Base-by-base conservation (phyloP, 2,113 vertebrate genomes). In the Saccopteryx bilineata region DNA sequence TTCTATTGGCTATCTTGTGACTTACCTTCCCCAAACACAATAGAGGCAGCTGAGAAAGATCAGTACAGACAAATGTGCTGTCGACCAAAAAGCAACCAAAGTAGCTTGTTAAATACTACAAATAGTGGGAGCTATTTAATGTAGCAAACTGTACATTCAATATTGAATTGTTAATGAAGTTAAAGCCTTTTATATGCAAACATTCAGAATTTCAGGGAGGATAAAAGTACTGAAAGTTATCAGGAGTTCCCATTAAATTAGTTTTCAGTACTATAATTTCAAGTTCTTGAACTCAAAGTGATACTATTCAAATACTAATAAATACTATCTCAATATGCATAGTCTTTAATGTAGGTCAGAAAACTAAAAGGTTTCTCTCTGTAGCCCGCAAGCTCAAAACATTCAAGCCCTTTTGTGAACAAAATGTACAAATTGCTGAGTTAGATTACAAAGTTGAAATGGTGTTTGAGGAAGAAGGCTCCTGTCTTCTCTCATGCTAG, bases 111-210 rank as follows among this genome's bases (percentile, higher is more conserved):
- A 97, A 97, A 93, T 65, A 95, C 60, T 84, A 93, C 48, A 63
- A 96, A 96, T n/a, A 81, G 65, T 1, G 0, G 75, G 54, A 95
- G 79, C 97, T 90, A 87, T 84, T 96, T 93, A 97, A 94, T 93
- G 72, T 69, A 87, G 75, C 19, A 63, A 98, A 95, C 80, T 93
- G 85, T 39, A 87, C 85, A 33, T 88, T 94, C 68, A 97, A 19
- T 95, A 96, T n/a, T 75, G 79, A 75, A 3, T 91, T 87, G 94
- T 96, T 97, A 96, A 94, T 71, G 68, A 97, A 94, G 10, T 26
- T 68, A 96, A 87, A 4, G 31, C 48, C 84, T 95, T 90, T 52
- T 7, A 19, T 63, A 24, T 23, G 76, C 81, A 96, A 97, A 96
- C 61, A 96, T 56, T 96, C 88, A 96, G 74, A 83, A 96, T 68